Evolutionary conservation across 2,888 invertebrate genomes (phyloP), one percentile per base, ranked within the genome.

Genomic region (Conops quadrifasciatus): DNA sequence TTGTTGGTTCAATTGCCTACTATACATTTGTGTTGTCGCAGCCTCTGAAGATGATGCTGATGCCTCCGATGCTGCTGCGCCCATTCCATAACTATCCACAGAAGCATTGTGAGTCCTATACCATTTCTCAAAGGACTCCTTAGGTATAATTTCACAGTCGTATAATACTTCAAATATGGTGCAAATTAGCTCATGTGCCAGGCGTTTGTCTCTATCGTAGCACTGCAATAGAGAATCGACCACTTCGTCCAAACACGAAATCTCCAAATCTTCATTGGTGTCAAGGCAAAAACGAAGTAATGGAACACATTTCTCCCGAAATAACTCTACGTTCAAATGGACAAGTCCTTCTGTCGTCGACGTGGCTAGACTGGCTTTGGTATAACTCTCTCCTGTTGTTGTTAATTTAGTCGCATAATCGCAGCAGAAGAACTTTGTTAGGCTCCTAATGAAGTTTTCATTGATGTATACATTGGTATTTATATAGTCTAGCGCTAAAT

Each of bases 401-500:
- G 67, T 70, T 73, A 75, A 80, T 76, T 78, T 78, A 75, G 77
- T 80, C 28, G 83, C 81, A 72, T 80, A 83, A 78, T 84, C 83
- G 79, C 84, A 84, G 78, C 83, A 83, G 64, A 84, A 80, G 70
- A 80, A 83, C 78, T 80, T 81, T 56, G 84, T 83, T 65, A 84
- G 76, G 49, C 80, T 79, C 64, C 80, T 77, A 71, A 84, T 79
- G 74, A 84, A 84, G 70, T 75, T 77, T 58, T 73, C 77, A 72
- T 81, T 82, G 71, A 83, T 82, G 77, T 79, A 74, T 75, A 84
- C 84, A 79, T 84, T 84, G 19, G 85, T 84, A 70, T 78, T 83
- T 11, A 84, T 83, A 71, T 83, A 84, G 67, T 84, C 84, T 65
- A 84, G 83, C 67, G 84, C 84, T 75, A 82, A 78, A 74, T 84